A percentile compares a stretch with the other conserved stretches of the same genome.
Conservation (phyloP, 2,113 vertebrate genomes). For the Penelope pileata region DNA sequence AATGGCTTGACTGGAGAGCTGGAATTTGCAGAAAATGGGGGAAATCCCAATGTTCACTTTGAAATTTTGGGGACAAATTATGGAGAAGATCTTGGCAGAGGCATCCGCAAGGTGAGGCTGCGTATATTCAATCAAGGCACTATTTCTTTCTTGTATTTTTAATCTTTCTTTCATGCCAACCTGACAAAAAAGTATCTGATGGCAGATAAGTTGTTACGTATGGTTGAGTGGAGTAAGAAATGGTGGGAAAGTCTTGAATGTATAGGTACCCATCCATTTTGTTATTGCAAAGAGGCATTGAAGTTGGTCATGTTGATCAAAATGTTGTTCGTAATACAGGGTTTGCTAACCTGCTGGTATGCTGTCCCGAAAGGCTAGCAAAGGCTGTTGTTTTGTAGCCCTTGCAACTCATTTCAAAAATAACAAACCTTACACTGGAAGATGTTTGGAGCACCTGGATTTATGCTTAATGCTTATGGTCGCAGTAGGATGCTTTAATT, state of each 20-base stretch:
- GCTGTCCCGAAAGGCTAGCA: not conserved
- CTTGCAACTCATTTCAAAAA: not conserved
- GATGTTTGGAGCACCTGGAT: not conserved
- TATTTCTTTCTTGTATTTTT: not conserved
- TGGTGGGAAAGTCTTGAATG: not conserved
- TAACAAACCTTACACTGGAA: not conserved
- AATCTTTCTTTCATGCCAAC: not conserved
- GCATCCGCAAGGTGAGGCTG: slow-evolving; percentile 89
- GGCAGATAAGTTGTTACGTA: fast-evolving
- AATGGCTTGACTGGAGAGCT: slow-evolving; percentile 92
- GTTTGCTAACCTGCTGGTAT: not conserved
- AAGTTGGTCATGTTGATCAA: not conserved
- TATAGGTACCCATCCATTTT: not conserved
- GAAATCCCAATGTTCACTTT: slow-evolving; percentile 96
- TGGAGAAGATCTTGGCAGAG: slow-evolving; percentile 94
- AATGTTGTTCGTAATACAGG: not conserved
- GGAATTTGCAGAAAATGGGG: slow-evolving; percentile 94
- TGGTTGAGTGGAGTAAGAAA: not conserved
- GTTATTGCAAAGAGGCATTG: not conserved
- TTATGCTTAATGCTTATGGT: not conserved
- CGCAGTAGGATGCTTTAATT: not conserved
- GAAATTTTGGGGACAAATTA: slow-evolving; percentile 99
- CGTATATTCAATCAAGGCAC: not conserved
- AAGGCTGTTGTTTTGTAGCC: not conserved
- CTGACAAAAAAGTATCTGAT: not conserved